Evolutionary conservation across 2,888 invertebrate species (phyloP), one percentile per base, ranked within the genome.

Genomic region (Coelogynopora nodosa): DNA sequence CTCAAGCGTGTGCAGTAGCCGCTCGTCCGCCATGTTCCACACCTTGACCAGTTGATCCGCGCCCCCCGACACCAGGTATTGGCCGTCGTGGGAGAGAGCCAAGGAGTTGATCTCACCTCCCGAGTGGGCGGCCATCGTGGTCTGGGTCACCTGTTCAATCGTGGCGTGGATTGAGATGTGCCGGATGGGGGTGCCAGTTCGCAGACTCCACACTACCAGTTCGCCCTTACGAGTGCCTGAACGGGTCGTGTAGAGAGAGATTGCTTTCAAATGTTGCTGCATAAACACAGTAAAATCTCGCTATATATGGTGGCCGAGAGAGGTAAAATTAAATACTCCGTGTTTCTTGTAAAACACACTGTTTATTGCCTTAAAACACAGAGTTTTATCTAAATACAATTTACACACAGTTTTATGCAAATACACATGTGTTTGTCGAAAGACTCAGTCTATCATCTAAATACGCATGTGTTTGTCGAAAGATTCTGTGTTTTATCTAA

Each of bases 191-290:
- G 88, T 80, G 23, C 88, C 88, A 0, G 91, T 91, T 18, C 90
- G 88, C 87, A 92, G 88, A 87, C 90, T 91, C 92, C 92, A 92
- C 84, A 92, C 90, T 30, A 90, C 89, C 23, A 92, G 89, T 86
- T 92, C 91, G 67, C 92, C 92, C 87, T 91, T 91, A 29, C 91
- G 88, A 23, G 91, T 90, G 29, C 92, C 92, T 30, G 92, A 92
- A 23, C 91, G 90, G 0, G 91, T 91, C 88, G 91, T 91, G 84
- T 10, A 1, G 10, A 10, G 23, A 10, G 23, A 18, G 26, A 27
- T 81, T 31, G 18, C n/a, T 2, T 83, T 5, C 2, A 27, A 83
- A 83, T 23, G 28, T n/a, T n/a, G n/a, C n/a, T n/a, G n/a, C n/a
- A n/a, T n/a, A n/a, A n/a, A n/a, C n/a, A n/a, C n/a, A n/a, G n/a